These are phyloP conservation scores for Drosophila leontia DNA, from an alignment of 1,140 invertebrate species.

Conservation along the genomic window DNA sequence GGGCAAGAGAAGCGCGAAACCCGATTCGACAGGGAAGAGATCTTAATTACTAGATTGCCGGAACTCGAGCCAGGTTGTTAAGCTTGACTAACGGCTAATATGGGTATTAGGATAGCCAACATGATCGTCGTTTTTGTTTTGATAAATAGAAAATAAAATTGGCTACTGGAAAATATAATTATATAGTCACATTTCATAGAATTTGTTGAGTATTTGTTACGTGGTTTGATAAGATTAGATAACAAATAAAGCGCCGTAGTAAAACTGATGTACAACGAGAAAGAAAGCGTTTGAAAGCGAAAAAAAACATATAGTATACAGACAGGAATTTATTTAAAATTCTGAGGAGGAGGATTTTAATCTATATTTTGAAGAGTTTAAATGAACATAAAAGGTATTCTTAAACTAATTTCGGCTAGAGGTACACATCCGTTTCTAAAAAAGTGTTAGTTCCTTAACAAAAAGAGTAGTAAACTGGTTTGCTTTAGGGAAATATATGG, in stretches of 20 bases:
- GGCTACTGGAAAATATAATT: background rate
- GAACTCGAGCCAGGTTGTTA: background rate
- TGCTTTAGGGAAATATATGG: background rate
- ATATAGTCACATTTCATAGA: background rate
- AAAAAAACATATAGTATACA: background rate
- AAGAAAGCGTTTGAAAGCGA: background rate
- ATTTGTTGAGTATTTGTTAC: background rate
- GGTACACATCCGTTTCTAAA: background rate
- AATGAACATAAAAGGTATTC: background rate
- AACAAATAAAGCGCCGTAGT: background rate
- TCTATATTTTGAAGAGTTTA: background rate
- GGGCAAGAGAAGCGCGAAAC: background rate
- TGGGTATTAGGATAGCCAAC: background rate
- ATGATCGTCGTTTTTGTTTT: background rate
- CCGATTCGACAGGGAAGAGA: background rate
- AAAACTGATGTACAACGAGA: background rate
- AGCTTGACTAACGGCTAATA: conserved; percentile 1
- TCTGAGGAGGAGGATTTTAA: background rate
- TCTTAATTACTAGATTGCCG: conserved; percentile 9
- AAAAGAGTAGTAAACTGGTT: background rate
- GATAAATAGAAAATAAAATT: background rate
- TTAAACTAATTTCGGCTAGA: background rate
- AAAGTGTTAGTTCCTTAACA: no score
- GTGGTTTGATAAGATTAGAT: conserved; percentile 5
- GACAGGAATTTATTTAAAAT: background rate